These are phyloP conservation scores for Apistogramma diplotaenia DNA, from an alignment of 2,113 vertebrate species.

Conservation along the genomic window DNA sequence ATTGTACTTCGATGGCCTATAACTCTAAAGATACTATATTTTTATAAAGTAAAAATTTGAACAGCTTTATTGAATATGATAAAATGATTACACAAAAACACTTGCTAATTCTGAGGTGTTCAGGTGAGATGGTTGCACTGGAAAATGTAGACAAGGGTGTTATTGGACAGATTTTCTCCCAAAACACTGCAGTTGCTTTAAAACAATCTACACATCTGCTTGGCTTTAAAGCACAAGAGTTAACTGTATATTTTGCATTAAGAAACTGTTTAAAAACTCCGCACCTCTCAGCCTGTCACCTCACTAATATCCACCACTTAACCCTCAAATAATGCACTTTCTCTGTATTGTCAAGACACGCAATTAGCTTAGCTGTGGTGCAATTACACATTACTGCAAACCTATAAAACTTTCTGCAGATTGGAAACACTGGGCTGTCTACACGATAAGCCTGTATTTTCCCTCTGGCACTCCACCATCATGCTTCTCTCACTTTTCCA, in stretches of 20 bases:
- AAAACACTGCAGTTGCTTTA: neutral
- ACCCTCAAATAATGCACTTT: constrained; percentile 24
- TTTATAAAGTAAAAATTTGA: neutral
- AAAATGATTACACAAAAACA: too few species aligned
- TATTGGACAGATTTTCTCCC: neutral
- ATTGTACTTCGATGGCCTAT: neutral
- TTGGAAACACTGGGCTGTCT: constrained; percentile 54
- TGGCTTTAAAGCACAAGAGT: neutral
- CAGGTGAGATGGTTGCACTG: too few species aligned
- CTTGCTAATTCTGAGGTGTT: too few species aligned
- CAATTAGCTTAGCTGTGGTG: constrained; percentile 43
- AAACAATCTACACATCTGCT: neutral
- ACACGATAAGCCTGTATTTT: constrained; percentile 53
- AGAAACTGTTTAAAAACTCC: neutral
- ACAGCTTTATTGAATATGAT: neutral
- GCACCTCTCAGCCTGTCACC: neutral
- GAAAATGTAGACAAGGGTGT: neutral
- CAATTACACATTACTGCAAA: constrained; percentile 59
- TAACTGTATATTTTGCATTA: neutral
- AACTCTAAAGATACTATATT: too few species aligned
- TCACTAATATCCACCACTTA: constrained; percentile 14
- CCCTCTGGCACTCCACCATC: constrained; percentile 49
- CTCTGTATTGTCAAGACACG: constrained; percentile 45
- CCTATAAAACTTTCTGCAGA: constrained; percentile 46
- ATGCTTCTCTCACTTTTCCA: constrained; percentile 42